A percentile compares a stretch with the other conserved stretches of the same genome.
Conservation (phyloP, 1,140 invertebrate species). For the Dendrolimus punctatus region DNA sequence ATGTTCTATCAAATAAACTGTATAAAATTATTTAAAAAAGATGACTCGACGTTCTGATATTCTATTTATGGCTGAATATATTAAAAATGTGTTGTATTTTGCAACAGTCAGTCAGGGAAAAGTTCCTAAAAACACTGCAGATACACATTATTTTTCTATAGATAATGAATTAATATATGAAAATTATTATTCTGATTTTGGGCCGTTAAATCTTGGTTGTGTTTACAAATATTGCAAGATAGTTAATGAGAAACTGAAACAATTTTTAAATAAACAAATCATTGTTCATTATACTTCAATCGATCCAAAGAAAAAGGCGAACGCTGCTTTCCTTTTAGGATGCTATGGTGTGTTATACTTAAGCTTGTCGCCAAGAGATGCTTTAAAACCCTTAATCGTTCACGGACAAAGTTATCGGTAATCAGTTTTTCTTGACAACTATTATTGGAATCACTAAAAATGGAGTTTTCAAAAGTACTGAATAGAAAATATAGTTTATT, state of each 20-base stretch:
- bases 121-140: constrained; percentile 80
- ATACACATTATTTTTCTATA: constrained; percentile 92
- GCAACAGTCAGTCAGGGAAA: constrained; percentile 50
- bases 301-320: constrained; percentile 80
- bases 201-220: constrained; percentile 95
- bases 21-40: constrained; percentile 10
- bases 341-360: constrained; percentile 93
- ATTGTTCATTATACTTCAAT: constrained; percentile 84
- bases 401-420: constrained; percentile 73
- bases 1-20: constrained; percentile 18
- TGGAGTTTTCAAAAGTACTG: constrained; percentile 2
- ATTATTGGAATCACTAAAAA: not conserved
- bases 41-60: constrained; percentile 52
- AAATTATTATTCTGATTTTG: constrained; percentile 98
- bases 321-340: constrained; percentile 89
- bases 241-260: constrained; percentile 77
- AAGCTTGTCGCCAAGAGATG: constrained; percentile 88
- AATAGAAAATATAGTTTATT: constrained; percentile 5
- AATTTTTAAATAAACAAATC: constrained; percentile 45
- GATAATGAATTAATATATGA: constrained; percentile 95
- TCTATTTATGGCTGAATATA: constrained; percentile 57
- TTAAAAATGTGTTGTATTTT: constrained; percentile 63
- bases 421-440: constrained; percentile 1
- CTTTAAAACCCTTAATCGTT: constrained; percentile 81
- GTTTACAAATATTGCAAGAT: constrained; percentile 94